phyloP scores from a whole-genome alignment of 2,888 invertebrate genomes.

The Melinaea menophilus region DNA sequence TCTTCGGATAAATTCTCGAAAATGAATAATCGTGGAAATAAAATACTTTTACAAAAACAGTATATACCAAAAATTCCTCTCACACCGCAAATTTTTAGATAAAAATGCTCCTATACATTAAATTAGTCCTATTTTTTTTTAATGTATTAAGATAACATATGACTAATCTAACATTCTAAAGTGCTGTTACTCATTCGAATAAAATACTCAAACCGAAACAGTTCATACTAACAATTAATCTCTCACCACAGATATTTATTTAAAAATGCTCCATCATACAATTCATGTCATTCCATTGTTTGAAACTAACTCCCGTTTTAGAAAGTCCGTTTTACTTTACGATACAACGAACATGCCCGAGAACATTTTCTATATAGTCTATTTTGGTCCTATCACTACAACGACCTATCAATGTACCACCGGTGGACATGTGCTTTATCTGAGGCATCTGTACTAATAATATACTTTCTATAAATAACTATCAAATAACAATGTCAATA shows the following conservation, averaged over 20 bases:
- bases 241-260: background rate
- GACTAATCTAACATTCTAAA: too few species aligned
- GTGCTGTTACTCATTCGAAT: too few species aligned
- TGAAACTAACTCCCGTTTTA: constrained; percentile 6
- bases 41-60: too few species aligned
- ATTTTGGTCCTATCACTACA: constrained; percentile 40
- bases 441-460: constrained; percentile 32
- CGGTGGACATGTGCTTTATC: constrained; percentile 35
- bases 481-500: constrained; percentile 5
- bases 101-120: too few species aligned
- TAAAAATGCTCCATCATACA: constrained; percentile 1
- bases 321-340: constrained; percentile 19
- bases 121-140: too few species aligned
- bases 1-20: background rate
- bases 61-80: too few species aligned
- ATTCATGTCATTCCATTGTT: constrained; percentile 7
- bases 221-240: background rate
- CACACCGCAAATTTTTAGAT: too few species aligned
- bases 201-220: too few species aligned
- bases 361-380: constrained; percentile 33
- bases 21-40: background rate
- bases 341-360: constrained; percentile 13
- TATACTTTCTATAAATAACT: constrained; percentile 24
- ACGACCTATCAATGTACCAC: constrained; percentile 39
- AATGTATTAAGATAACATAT: too few species aligned